A percentile compares a stretch with the other conserved stretches of the same genome.
Evolutionary conservation across 23 tunicate genomes (phyloP).

Genomic region (Diplosoma virens): DNA sequence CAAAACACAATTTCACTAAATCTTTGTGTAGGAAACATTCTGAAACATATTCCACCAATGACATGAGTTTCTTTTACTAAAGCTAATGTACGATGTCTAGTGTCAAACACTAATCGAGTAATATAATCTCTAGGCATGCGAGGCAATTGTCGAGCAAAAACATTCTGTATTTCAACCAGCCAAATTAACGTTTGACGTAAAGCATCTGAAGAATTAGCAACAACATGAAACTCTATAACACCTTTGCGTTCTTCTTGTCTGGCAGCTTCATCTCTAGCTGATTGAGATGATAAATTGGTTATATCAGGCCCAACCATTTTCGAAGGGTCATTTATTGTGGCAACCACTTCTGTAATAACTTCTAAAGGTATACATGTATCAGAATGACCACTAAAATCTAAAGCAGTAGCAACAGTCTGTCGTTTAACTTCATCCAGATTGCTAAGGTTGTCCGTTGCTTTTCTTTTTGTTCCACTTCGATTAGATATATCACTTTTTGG

Average conservation of each 20-base stretch:
- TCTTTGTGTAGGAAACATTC: constrained; percentile 89
- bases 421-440: constrained; percentile 20
- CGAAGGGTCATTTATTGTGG: constrained; percentile 74
- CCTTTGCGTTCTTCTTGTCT: constrained; percentile 88
- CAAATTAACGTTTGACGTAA: constrained; percentile 71
- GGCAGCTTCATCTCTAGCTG: constrained; percentile 93
- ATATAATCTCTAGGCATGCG: constrained; percentile 95
- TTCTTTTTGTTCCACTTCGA: constrained; percentile 44
- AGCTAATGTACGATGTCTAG: constrained; percentile 81
- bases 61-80: constrained; percentile 80
- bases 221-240: constrained; percentile 90
- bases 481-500: constrained; percentile 16
- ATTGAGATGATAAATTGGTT: constrained; percentile 70
- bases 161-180: constrained; percentile 89
- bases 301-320: constrained; percentile 92
- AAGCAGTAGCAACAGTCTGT: constrained; percentile 19
- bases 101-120: constrained; percentile 86
- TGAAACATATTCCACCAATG: constrained; percentile 91
- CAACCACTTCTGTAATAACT: constrained; percentile 81
- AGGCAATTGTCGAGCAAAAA: constrained; percentile 83
- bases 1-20: constrained; percentile 94
- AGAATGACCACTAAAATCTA: constrained; percentile 13
- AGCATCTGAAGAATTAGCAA: constrained; percentile 65
- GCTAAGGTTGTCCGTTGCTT: constrained; percentile 9
- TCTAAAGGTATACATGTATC: constrained; percentile 65